These are phyloP conservation scores for Stratiomys singularior DNA, from an alignment of 2,888 invertebrate genomes.

Conservation along the genomic window DNA sequence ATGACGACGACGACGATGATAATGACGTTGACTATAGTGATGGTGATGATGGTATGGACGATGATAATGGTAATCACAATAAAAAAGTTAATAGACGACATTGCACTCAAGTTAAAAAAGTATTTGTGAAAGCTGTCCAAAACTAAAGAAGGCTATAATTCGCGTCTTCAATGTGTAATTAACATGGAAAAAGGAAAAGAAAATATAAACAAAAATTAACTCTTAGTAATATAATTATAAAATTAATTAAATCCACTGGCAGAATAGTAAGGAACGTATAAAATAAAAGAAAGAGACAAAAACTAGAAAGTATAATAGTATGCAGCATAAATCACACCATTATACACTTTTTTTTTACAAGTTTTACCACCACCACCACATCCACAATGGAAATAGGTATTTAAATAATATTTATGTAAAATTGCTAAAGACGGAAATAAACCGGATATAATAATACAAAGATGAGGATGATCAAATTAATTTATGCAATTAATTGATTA, in stretches of 20 bases:
- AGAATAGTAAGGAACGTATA: neutral
- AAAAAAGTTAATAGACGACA: neutral
- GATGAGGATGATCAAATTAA: constrained; percentile 36
- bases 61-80: constrained; percentile 18
- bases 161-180: constrained; percentile 33
- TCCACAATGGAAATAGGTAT: constrained; percentile 34
- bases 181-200: constrained; percentile 1
- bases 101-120: neutral
- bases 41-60: too few species aligned
- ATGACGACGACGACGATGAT: neutral
- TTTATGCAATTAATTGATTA: constrained; percentile 34
- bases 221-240: neutral
- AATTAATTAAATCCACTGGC: neutral
- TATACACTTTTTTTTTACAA: constrained; percentile 36
- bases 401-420: constrained; percentile 40
- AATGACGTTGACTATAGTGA: too few species aligned
- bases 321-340: constrained; percentile 15
- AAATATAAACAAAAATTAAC: constrained; percentile 12
- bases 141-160: neutral
- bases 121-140: too few species aligned
- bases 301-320: constrained; percentile 17
- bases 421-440: constrained; percentile 18
- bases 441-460: neutral
- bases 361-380: constrained; percentile 23
- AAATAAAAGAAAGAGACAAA: neutral